Conservation (phyloP, 2,797 vertebrate genomes). For the Cyclura pinguis region DNA sequence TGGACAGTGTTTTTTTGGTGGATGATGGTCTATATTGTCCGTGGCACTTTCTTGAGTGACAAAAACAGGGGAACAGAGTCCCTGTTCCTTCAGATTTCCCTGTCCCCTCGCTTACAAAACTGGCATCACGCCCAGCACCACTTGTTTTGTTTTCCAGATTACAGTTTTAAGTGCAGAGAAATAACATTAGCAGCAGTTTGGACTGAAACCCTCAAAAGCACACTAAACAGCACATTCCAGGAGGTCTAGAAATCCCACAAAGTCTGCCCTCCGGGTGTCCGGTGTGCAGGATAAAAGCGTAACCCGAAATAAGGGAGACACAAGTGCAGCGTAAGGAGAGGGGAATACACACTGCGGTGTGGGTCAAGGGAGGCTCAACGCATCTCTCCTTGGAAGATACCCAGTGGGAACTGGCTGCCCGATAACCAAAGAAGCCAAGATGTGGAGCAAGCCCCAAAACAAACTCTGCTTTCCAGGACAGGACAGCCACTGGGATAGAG, state of each 20-base stretch:
- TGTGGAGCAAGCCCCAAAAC: constrained; percentile 71
- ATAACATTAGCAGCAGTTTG: constrained; percentile 87
- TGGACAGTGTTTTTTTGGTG: constrained; percentile 61
- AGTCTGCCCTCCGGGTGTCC: constrained; percentile 79
- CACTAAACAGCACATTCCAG: constrained; percentile 81
- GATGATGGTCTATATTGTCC: constrained; percentile 71
- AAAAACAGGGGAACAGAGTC: constrained; percentile 68
- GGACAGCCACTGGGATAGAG: constrained; percentile 43
- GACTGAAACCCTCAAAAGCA: constrained; percentile 83
- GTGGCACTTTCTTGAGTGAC: constrained; percentile 71
- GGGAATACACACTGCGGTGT: constrained; percentile 76
- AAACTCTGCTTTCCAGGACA: constrained; percentile 59
- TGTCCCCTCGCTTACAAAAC: constrained; percentile 57
- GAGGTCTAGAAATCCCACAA: constrained; percentile 82
- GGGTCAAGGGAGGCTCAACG: constrained; percentile 73
- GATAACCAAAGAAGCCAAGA: constrained; percentile 73
- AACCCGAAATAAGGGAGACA: constrained; percentile 77
- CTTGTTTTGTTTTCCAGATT: constrained; percentile 79
- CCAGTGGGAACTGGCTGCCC: constrained; percentile 64
- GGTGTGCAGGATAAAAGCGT: constrained; percentile 84
- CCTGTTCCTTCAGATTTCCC: constrained; percentile 41
- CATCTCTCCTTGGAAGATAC: constrained; percentile 76
- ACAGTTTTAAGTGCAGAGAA: constrained; percentile 86
- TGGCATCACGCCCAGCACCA: constrained; percentile 80
- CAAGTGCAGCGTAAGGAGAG: constrained; percentile 74